A percentile compares a stretch with the other conserved stretches of the same genome.
Conservation (phyloP, 2,888 invertebrate genomes). For the Chymomyza caudatula region DNA sequence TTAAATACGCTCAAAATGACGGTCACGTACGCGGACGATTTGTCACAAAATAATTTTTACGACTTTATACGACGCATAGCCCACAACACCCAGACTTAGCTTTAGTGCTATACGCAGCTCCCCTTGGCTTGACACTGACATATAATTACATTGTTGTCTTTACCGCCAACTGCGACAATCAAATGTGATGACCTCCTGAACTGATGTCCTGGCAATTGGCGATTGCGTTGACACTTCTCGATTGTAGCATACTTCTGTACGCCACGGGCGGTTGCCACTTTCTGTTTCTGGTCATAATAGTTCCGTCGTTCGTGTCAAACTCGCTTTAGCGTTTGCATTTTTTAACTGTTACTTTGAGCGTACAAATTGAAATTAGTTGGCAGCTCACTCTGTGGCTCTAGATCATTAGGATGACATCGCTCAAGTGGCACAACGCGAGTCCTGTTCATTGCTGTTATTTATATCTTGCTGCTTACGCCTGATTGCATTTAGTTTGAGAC, state of each 20-base stretch:
- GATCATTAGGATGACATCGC: conserved; percentile 30
- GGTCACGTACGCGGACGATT: conserved; percentile 77
- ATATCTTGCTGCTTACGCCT: conserved; percentile 39
- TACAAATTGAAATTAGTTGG: conserved; percentile 28
- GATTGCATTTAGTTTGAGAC: conserved; percentile 45
- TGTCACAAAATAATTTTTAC: conserved; percentile 78
- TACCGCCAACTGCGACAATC: conserved; percentile 37
- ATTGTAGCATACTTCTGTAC: conserved; percentile 44
- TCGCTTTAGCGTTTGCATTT: conserved; percentile 30
- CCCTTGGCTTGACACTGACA: not conserved
- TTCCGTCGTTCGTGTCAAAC: conserved; percentile 27
- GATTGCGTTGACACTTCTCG: conserved; percentile 36
- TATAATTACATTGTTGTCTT: conserved; percentile 7
- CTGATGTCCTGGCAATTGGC: not conserved
- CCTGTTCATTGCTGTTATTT: conserved; percentile 31
- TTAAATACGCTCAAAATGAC: conserved; percentile 69
- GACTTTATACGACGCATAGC: conserved; percentile 70
- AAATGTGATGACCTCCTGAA: conserved; percentile 1
- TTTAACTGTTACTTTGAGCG: conserved; percentile 7
- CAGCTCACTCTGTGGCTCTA: conserved; percentile 25
- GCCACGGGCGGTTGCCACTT: conserved; percentile 23
- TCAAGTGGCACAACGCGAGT: not conserved
- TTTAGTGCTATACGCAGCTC: not conserved
- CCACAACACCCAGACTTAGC: not conserved
- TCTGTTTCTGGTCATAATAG: not conserved